These are phyloP conservation scores for Macrotis lagotis DNA, from an alignment of 2,113 vertebrate species.

Conservation along the genomic window DNA sequence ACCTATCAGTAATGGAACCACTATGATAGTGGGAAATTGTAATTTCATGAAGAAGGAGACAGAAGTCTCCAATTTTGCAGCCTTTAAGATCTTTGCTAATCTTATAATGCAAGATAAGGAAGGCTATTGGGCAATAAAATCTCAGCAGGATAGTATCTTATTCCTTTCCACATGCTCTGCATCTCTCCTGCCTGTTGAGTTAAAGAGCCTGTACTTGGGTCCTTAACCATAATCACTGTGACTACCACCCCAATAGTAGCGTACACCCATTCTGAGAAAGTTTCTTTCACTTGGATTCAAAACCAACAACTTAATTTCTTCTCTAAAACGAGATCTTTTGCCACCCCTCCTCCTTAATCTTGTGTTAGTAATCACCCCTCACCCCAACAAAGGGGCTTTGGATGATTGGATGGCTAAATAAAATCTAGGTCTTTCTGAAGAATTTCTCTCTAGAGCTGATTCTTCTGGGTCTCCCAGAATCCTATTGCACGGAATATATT, in stretches of 20 bases:
- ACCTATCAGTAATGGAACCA: background rate
- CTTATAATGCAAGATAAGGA: slow-evolving; percentile 36
- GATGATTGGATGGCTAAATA: slow-evolving; percentile 32
- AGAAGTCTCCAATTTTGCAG: slow-evolving; percentile 18
- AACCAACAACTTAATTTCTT: slow-evolving; percentile 15
- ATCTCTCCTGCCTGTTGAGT: slow-evolving; percentile 44
- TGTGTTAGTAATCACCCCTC: background rate
- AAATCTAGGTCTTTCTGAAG: slow-evolving; percentile 64
- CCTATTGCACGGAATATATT: slow-evolving; percentile 64
- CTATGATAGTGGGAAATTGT: slow-evolving; percentile 31
- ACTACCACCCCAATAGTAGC: background rate
- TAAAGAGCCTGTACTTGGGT: slow-evolving; percentile 39
- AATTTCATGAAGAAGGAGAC: slow-evolving; percentile 25
- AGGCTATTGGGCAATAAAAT: slow-evolving; percentile 35
- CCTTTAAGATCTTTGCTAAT: slow-evolving; percentile 35
- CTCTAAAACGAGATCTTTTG: slow-evolving; percentile 35
- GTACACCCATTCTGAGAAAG: slow-evolving; percentile 14
- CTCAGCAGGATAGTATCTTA: background rate
- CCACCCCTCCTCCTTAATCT: slow-evolving; percentile 51
- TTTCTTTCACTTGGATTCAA: slow-evolving; percentile 51
- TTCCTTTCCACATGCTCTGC: slow-evolving; percentile 13
- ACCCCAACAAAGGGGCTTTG: background rate
- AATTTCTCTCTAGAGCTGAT: slow-evolving; percentile 64
- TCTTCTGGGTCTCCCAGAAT: slow-evolving; percentile 57
- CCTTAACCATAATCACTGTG: slow-evolving; percentile 24